These are phyloP conservation scores for Lithophane leautieri DNA, from an alignment of 2,888 invertebrate species.

Conservation along the genomic window DNA sequence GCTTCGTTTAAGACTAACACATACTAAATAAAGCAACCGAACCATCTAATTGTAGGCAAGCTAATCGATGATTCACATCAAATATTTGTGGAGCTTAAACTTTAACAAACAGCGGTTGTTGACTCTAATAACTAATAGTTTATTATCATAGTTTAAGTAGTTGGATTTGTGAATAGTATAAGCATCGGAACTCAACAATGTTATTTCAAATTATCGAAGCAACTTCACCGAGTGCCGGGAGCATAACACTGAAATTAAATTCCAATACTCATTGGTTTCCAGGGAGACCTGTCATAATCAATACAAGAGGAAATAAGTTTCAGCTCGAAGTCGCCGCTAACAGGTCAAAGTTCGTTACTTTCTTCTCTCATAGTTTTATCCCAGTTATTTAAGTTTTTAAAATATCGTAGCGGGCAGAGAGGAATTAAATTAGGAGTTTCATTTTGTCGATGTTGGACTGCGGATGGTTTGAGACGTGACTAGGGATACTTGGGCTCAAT, in stretches of 20 bases:
- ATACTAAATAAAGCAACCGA: neutral
- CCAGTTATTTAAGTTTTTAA: constrained; percentile 50
- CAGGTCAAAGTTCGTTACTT: constrained; percentile 59
- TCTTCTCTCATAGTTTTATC: constrained; percentile 38
- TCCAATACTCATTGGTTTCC: constrained; percentile 71
- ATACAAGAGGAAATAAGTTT: constrained; percentile 69
- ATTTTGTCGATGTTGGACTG: constrained; percentile 15
- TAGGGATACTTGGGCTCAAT: neutral
- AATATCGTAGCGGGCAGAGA: constrained; percentile 20
- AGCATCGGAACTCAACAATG: constrained; percentile 50
- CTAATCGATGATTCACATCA: constrained; percentile 25
- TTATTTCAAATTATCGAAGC: constrained; percentile 67
- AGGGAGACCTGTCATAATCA: constrained; percentile 70
- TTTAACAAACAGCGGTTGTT: constrained; percentile 48
- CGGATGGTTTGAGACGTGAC: constrained; percentile 20
- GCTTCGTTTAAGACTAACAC: too few relatives aligned
- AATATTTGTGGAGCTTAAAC: constrained; percentile 41
- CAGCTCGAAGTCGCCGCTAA: constrained; percentile 45
- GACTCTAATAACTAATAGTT: constrained; percentile 48
- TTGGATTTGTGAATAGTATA: constrained; percentile 41
- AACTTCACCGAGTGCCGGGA: constrained; percentile 54
- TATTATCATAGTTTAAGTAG: constrained; percentile 46
- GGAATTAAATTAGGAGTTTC: constrained; percentile 30
- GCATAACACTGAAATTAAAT: constrained; percentile 70
- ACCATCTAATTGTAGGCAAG: constrained; percentile 10